Conservation (phyloP, 2,888 invertebrate genomes). For the Cetonia aurata region DNA sequence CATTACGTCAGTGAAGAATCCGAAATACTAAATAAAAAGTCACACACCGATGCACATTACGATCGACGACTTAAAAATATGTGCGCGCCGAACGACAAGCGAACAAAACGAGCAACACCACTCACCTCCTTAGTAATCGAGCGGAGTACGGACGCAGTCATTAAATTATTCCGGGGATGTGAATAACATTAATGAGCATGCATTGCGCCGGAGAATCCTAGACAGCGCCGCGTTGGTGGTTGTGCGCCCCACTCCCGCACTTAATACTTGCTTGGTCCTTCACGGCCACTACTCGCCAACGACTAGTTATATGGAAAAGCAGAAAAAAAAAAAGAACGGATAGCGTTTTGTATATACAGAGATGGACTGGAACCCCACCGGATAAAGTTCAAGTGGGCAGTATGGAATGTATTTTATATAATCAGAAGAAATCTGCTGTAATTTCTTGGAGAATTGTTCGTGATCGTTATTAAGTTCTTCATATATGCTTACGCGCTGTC, state of each 20-base stretch:
- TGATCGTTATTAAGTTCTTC: too few species aligned
- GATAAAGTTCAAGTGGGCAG: too few species aligned
- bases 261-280: conserved; percentile 8
- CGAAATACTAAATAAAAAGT: conserved; percentile 17
- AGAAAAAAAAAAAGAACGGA: neutral
- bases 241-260: conserved; percentile 1
- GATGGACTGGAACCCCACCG: neutral
- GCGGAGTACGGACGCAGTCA: conserved; percentile 50
- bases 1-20: neutral
- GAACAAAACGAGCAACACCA: conserved; percentile 38
- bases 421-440: too few species aligned
- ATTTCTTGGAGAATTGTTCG: too few species aligned
- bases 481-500: too few species aligned
- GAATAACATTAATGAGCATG: conserved; percentile 60
- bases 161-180: conserved; percentile 63
- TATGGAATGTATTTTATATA: too few species aligned
- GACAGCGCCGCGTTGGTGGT: conserved; percentile 20
- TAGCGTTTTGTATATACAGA: neutral
- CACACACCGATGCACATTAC: conserved; percentile 4
- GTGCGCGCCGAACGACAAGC: neutral
- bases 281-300: conserved; percentile 23
- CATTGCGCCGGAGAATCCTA: conserved; percentile 35
- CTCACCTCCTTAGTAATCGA: conserved; percentile 38
- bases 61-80: conserved; percentile 23
- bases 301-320: conserved; percentile 12